Conservation (phyloP, 1,140 invertebrate genomes). For the Formica selysi region DNA sequence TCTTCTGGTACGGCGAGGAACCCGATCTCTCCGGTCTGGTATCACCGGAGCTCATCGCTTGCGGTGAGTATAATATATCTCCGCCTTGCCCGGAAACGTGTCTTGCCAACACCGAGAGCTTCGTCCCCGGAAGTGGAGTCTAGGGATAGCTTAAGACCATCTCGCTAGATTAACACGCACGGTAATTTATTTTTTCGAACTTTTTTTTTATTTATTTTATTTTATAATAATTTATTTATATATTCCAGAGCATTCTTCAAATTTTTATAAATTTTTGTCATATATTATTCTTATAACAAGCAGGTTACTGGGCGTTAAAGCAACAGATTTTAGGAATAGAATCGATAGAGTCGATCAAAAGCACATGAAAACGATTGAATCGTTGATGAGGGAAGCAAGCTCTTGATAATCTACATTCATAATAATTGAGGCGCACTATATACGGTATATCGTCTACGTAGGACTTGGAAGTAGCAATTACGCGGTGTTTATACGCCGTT, state of each 20-base stretch:
- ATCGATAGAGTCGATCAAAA: neutral
- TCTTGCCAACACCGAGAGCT: neutral
- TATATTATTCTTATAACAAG: too few relatives aligned
- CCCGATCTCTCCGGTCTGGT: constrained; percentile 95
- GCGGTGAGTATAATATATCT: constrained; percentile 88
- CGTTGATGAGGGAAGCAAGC: neutral
- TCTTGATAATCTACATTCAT: constrained; percentile 18
- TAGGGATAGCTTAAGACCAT: neutral
- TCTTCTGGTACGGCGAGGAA: constrained; percentile 99
- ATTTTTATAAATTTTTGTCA: too few relatives aligned
- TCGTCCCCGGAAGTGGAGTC: neutral
- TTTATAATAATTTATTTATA: neutral
- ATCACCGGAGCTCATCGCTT: constrained; percentile 92
- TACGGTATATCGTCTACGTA: neutral
- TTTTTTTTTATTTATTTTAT: neutral
- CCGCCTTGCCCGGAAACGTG: constrained; percentile 5
- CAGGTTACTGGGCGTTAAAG: neutral
- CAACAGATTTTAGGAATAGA: neutral
- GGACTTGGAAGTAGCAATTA: constrained; percentile 41
- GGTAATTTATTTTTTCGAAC: neutral
- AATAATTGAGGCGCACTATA: neutral
- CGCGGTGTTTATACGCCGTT: constrained; percentile 45
- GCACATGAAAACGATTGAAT: neutral
- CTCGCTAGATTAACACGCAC: neutral
- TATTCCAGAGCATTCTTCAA: neutral